Conservation (phyloP, 92 coral and sea anemone genomes). For the Parazoanthus darwini region DNA sequence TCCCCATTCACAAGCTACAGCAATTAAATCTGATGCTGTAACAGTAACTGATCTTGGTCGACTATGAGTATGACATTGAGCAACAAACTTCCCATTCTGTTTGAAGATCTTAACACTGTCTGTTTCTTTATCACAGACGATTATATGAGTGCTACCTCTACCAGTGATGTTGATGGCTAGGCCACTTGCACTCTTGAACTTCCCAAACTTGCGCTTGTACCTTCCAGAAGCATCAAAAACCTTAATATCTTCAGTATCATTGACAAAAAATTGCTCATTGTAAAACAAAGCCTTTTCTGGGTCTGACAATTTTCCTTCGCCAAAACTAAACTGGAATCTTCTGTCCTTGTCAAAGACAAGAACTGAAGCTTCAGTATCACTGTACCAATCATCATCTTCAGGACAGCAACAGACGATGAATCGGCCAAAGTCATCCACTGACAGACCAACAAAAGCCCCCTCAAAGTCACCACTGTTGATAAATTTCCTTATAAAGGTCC, state of each 20-base stretch:
- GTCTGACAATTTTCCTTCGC: neutral
- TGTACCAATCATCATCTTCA: slow-evolving; percentile 3
- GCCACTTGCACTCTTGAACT: slow-evolving; percentile 15
- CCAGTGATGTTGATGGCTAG: neutral
- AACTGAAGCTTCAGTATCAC: neutral
- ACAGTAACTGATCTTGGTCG: slow-evolving; percentile 6
- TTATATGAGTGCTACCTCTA: neutral
- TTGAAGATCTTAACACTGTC: neutral
- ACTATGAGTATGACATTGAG: neutral
- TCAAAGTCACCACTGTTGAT: neutral
- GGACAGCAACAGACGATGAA: neutral
- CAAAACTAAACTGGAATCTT: slow-evolving; percentile 8
- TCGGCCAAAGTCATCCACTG: neutral
- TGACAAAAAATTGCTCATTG: slow-evolving; percentile 2
- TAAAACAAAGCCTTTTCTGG: slow-evolving; percentile 18
- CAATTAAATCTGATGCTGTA: neutral
- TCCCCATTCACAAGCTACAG: slow-evolving; percentile 7
- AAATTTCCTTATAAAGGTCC: slow-evolving; percentile 20
- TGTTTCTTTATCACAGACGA: slow-evolving; percentile 16
- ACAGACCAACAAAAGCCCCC: neutral
- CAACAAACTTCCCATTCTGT: slow-evolving; percentile 23
- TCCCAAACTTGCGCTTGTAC: slow-evolving; percentile 9
- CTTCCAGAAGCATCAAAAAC: slow-evolving; percentile 17
- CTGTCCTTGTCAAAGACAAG: neutral
- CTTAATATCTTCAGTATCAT: slow-evolving; percentile 21